Conservation (phyloP, 2,797 vertebrate genomes). For the Amazona ochrocephala region DNA sequence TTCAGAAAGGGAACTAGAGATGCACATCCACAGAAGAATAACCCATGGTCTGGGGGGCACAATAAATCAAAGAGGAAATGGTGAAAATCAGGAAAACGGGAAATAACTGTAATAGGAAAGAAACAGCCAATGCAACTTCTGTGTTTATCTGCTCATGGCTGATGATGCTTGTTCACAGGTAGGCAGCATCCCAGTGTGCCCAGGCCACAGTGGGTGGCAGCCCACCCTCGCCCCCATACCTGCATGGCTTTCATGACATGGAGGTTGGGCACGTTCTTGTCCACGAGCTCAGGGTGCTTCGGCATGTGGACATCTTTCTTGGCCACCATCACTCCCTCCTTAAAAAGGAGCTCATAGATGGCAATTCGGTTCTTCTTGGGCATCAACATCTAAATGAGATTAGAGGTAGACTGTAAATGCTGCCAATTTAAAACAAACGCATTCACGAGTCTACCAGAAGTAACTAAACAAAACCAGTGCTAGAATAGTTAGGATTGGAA, state of each 20-base stretch:
- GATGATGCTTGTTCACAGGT: fast-evolving
- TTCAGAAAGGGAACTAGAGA: neutral
- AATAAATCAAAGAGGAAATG: fast-evolving
- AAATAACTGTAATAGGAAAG: fast-evolving
- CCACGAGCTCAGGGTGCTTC: slow-evolving; percentile 94
- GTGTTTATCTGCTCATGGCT: fast-evolving
- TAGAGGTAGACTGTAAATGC: fast-evolving
- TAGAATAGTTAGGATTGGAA: no score
- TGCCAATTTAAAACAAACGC: fast-evolving
- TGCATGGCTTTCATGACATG: slow-evolving; percentile 99
- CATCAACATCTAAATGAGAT: slow-evolving; percentile 93
- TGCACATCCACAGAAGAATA: neutral
- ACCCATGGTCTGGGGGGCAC: fast-evolving
- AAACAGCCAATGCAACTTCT: fast-evolving
- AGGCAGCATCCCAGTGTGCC: fast-evolving
- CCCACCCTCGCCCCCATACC: slow-evolving; percentile 66
- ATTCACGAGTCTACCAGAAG: neutral
- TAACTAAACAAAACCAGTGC: fast-evolving
- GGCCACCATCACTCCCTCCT: slow-evolving; percentile 99
- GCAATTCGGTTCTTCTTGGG: slow-evolving; percentile 99
- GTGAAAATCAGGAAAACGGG: neutral
- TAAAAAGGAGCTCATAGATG: slow-evolving; percentile 99
- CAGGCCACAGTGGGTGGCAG: fast-evolving
- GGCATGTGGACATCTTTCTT: slow-evolving; percentile 98
- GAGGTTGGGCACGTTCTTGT: slow-evolving; percentile 98